Evolutionary conservation across 2,113 vertebrate genomes (phyloP).

Genomic region (Cynocephalus volans): DNA sequence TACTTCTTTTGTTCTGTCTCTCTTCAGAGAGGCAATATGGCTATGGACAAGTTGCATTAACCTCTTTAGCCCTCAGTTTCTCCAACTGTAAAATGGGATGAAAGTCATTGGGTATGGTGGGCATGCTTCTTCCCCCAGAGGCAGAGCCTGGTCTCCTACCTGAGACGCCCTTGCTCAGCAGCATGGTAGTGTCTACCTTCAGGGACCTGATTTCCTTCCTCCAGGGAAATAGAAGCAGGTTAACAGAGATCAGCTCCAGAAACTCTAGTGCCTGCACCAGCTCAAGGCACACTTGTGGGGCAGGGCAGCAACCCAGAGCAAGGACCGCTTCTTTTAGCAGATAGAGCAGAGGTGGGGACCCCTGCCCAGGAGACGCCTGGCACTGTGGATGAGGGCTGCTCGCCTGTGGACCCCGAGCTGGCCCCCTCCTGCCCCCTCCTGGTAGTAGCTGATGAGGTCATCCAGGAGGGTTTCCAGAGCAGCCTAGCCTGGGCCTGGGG

Average conservation of each 20-base stretch:
- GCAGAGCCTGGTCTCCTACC: neutral
- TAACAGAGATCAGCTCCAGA: conserved; percentile 87
- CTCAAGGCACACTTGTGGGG: neutral
- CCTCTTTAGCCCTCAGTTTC: neutral
- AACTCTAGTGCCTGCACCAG: conserved; percentile 83
- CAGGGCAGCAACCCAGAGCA: neutral
- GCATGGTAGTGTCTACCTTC: conserved; percentile 79
- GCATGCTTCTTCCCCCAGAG: neutral
- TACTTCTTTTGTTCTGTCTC: neutral
- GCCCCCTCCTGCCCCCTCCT: conserved; percentile 53
- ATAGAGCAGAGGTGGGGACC: neutral
- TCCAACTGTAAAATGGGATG: conserved; percentile 7
- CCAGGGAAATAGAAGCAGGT: conserved; percentile 87
- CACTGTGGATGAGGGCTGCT: conserved; percentile 62
- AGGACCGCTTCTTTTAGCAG: neutral
- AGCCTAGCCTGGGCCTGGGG: neutral
- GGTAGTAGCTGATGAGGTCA: conserved; percentile 76
- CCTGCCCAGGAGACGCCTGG: conserved; percentile 17
- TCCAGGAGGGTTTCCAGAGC: neutral
- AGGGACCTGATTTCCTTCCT: conserved; percentile 87
- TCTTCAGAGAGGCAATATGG: neutral
- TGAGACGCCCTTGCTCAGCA: neutral
- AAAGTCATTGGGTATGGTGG: neutral
- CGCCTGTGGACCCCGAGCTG: conserved; percentile 60
- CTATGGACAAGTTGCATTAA: neutral